Evolutionary conservation across 1,140 invertebrate genomes (phyloP).

Genomic region (Nilaparvata lugens): DNA sequence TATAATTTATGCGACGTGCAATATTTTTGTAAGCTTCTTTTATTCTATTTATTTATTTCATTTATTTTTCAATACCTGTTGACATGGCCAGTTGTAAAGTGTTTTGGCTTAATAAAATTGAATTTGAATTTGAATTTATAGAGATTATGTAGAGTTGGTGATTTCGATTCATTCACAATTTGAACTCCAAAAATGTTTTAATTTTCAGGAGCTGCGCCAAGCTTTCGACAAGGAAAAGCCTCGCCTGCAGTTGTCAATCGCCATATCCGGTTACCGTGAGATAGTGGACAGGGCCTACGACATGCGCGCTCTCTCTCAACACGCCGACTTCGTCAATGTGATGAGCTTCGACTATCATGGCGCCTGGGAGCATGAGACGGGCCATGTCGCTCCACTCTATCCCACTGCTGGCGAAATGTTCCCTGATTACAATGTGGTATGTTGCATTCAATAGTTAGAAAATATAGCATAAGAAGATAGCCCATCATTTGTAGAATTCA

Average conservation of each 20-base stretch:
- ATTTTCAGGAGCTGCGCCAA: conserved; percentile 66
- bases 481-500: too few species aligned
- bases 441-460: conserved; percentile 27
- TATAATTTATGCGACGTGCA: too few species aligned
- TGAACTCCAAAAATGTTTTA: too few species aligned
- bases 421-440: conserved; percentile 68
- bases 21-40: too few species aligned
- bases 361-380: conserved; percentile 69
- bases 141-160: too few species aligned
- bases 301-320: conserved; percentile 50
- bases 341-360: conserved; percentile 89
- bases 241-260: conserved; percentile 63
- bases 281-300: conserved; percentile 79
- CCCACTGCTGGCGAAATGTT: conserved; percentile 48
- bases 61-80: too few species aligned
- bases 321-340: conserved; percentile 72
- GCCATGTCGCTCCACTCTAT: conserved; percentile 73
- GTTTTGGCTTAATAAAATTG: too few species aligned
- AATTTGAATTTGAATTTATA: too few species aligned
- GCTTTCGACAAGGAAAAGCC: conserved; percentile 61
- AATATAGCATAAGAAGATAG: too few species aligned
- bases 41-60: too few species aligned
- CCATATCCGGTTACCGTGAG: conserved; percentile 81
- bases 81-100: too few species aligned
- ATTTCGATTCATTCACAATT: too few species aligned